Evolutionary conservation across 2,888 invertebrate species (phyloP), one percentile per base, ranked within the genome.

Genomic region (Drosophila paucipuncta): DNA sequence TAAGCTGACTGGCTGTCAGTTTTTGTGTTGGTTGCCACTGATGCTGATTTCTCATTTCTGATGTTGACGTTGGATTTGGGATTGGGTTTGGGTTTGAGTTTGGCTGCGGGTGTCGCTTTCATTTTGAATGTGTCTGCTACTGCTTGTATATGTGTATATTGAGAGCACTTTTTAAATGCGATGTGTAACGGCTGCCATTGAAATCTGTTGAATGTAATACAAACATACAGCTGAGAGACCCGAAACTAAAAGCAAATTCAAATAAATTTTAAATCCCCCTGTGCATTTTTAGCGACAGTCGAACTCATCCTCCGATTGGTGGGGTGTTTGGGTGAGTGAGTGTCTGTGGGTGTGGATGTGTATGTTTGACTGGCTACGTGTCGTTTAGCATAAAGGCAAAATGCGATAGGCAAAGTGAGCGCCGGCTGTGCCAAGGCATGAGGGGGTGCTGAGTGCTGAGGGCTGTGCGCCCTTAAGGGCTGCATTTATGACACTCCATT

Each of bases 401-500:
- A 73, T 78, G 71, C 52, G 71, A 68, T 62, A 62, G 82, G 76
- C 69, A 57, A 49, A 68, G 58, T 41, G 53, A 52, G 66, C 58
- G 47, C 58, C 25, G 47, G 52, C 30, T 30, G 54, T 31, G 28
- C 30, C 11, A 50, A 28, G 3, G 50, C 11, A 18, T 50, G 52
- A 57, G 37, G 28, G 55, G 60, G 35, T 31, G 31, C 55, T 66
- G 67, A 58, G 68, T 50, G 71, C 68, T 74, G 37, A 25, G 37
- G 55, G 73, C 60, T 76, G 80, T 57, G 79, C 79, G 80, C 89
- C 89, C 89, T 90, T 82, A 88, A 89, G 89, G 90, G 90, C 89
- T 89, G 87, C 89, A 89, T 89, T 88, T 90, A 89, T 85, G 85
- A 90, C 90, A 89, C 89, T 87, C 90, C 89, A 89, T 89, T 89